phyloP scores from a whole-genome alignment of 2,888 invertebrate species.

The Phaedon cochleariae region DNA sequence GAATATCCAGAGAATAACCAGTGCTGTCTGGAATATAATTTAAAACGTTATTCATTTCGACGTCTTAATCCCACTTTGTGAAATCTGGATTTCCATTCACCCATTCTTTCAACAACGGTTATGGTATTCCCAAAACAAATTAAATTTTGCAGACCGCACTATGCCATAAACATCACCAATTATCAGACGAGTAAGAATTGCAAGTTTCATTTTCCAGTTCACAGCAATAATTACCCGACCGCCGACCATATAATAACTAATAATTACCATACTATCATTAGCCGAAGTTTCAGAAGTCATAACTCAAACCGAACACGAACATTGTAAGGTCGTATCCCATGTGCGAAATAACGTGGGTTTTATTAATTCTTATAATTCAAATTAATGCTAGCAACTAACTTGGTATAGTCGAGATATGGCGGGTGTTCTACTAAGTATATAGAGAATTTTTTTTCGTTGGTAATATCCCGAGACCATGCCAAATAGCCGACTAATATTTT shows the following conservation, averaged over 20 bases:
- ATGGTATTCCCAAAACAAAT: no score
- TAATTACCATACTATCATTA: constrained; percentile 15
- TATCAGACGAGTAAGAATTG: neutral
- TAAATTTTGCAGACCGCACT: no score
- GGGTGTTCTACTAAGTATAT: neutral
- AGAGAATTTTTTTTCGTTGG: no score
- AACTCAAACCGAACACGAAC: constrained; percentile 6
- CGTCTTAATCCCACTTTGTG: no score
- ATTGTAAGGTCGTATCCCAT: constrained; percentile 16
- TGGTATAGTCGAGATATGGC: neutral
- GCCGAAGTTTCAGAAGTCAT: constrained; percentile 8
- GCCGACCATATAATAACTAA: constrained; percentile 2
- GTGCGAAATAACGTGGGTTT: constrained; percentile 10
- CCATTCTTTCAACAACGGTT: no score
- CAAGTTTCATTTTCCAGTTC: neutral
- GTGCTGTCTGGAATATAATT: no score
- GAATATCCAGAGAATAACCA: no score
- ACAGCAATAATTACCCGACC: neutral
- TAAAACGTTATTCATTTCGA: no score
- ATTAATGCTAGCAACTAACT: constrained; percentile 19
- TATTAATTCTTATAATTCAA: constrained; percentile 29
- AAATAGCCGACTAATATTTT: no score
- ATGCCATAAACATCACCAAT: neutral
- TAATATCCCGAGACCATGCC: no score
- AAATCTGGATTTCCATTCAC: no score